Evolutionary conservation across 2,797 vertebrate genomes (phyloP).

Genomic region (Acanthis flammea): DNA sequence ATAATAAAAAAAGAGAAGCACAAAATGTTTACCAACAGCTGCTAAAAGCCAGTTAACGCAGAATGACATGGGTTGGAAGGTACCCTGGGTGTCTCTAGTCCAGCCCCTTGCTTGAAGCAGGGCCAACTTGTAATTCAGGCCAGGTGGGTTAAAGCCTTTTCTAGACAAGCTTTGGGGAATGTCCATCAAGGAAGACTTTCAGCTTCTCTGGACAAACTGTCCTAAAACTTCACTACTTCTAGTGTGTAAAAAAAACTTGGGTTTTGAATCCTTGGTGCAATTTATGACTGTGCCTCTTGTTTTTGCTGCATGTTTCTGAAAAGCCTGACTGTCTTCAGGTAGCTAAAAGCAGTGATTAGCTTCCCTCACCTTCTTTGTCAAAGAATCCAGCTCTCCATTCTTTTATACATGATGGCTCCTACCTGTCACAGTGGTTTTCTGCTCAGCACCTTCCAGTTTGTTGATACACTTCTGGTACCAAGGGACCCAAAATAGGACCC

Average conservation of each 20-base stretch:
- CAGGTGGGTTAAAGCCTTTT: neutral
- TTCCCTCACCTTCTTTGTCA: neutral
- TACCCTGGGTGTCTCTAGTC: neutral
- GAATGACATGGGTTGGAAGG: neutral
- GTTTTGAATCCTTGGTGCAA: neutral
- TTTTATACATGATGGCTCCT: neutral
- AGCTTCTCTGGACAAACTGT: neutral
- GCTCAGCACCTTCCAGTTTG: neutral
- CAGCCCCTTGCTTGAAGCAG: neutral
- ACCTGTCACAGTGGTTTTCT: neutral
- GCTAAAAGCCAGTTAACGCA: neutral
- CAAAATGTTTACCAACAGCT: neutral
- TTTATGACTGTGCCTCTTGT: neutral
- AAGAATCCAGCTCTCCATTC: neutral
- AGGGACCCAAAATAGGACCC: neutral
- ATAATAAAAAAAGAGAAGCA: too few species aligned
- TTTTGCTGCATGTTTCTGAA: neutral
- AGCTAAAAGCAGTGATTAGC: neutral
- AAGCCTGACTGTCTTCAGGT: neutral
- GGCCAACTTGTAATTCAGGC: neutral
- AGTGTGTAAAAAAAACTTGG: neutral
- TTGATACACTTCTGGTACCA: fast-evolving
- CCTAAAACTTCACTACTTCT: neutral
- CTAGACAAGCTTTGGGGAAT: neutral
- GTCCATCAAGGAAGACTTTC: neutral